Percentiles rank a stretch among this genome's conserved stretches.
Evolutionary conservation across 1,140 invertebrate species (phyloP).

Genomic region (Sarcophaga peregrina): DNA sequence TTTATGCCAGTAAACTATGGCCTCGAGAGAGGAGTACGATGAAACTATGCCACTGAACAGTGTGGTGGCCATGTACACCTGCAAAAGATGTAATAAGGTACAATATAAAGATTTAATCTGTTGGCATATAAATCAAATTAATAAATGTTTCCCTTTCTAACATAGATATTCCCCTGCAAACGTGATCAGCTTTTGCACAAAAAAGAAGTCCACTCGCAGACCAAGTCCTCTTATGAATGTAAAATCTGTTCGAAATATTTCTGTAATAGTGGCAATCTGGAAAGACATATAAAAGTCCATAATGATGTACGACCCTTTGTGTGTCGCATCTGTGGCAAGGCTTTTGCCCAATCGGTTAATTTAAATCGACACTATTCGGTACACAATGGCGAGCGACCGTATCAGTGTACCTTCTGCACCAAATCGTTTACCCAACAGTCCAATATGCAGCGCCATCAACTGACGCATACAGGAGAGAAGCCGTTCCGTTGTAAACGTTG

Average conservation of each 20-base stretch:
- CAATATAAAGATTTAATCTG: neutral
- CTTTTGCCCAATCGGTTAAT: slow-evolving; percentile 65
- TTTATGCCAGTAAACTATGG: neutral
- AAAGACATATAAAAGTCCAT: slow-evolving; percentile 64
- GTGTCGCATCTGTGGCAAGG: slow-evolving; percentile 62
- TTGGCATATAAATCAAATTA: no score
- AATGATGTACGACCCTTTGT: slow-evolving; percentile 63
- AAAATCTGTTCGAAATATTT: slow-evolving; percentile 62
- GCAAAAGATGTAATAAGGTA: slow-evolving; percentile 33
- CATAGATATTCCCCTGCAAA: slow-evolving; percentile 61
- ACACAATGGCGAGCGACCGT: slow-evolving; percentile 64
- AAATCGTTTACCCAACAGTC: slow-evolving; percentile 66
- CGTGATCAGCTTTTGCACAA: slow-evolving; percentile 62
- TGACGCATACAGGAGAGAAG: slow-evolving; percentile 65
- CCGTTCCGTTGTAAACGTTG: slow-evolving; percentile 64
- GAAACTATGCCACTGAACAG: slow-evolving; percentile 16
- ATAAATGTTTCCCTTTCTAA: neutral
- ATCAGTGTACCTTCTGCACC: slow-evolving; percentile 62
- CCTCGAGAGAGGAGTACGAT: slow-evolving; percentile 24
- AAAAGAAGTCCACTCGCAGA: slow-evolving; percentile 60
- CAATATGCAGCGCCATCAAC: slow-evolving; percentile 65
- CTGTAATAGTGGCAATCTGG: slow-evolving; percentile 63
- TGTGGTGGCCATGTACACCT: slow-evolving; percentile 22
- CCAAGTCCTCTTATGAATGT: slow-evolving; percentile 63
- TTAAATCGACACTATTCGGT: slow-evolving; percentile 63